phyloP scores from a whole-genome alignment of 2,113 vertebrate genomes.

The Apteryx owenii region DNA sequence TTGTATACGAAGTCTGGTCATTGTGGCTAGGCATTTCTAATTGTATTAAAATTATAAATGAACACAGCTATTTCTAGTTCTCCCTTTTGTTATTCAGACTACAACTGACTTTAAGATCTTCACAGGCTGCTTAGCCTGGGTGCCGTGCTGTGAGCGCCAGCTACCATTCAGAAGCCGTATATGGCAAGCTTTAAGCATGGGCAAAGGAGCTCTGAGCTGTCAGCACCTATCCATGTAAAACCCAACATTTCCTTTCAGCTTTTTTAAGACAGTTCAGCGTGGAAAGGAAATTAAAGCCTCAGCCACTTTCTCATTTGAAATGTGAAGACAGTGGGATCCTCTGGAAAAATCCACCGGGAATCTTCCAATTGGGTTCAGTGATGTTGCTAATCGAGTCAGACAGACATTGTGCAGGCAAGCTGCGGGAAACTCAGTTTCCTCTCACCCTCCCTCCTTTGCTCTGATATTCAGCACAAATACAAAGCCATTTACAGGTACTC shows the following conservation, averaged over 20 bases:
- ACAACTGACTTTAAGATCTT: background rate
- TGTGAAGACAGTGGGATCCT: background rate
- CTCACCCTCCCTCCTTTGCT: background rate
- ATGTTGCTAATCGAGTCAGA: slow-evolving; percentile 37
- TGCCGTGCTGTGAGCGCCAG: background rate
- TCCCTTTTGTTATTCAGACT: background rate
- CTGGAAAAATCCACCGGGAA: slow-evolving; percentile 21
- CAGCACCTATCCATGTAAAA: background rate
- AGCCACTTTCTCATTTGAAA: background rate
- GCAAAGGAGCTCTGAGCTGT: background rate
- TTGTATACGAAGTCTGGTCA: background rate
- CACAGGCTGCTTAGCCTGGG: background rate
- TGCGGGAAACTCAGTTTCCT: background rate
- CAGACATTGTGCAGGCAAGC: slow-evolving; percentile 39
- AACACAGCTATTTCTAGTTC: background rate
- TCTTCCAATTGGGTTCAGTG: slow-evolving; percentile 12
- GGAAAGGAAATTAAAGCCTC: background rate
- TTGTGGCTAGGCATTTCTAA: background rate
- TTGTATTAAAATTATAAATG: background rate
- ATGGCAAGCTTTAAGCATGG: background rate
- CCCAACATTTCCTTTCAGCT: background rate
- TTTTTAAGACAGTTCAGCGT: background rate
- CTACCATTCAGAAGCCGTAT: background rate
- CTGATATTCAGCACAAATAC: background rate
- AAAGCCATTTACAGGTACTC: background rate